phyloP scores from a whole-genome alignment of 2,888 invertebrate species.

The Apoderus coryli region DNA sequence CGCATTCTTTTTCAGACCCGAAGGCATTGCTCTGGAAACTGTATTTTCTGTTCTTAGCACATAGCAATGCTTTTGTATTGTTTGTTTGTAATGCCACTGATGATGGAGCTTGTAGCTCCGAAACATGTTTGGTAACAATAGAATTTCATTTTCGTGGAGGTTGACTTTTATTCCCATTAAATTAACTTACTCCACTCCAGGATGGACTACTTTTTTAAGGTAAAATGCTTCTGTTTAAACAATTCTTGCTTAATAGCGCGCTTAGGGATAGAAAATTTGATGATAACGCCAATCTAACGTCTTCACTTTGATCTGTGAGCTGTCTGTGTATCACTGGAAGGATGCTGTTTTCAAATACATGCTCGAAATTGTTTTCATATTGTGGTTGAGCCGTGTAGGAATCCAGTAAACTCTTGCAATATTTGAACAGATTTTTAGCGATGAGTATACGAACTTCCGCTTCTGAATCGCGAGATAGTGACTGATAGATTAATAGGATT shows the following conservation, averaged over 20 bases:
- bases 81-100: no score
- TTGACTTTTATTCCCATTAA: conserved; percentile 21
- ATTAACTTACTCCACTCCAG: conserved; percentile 24
- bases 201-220: conserved; percentile 25
- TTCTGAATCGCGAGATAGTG: conserved; percentile 23
- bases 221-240: conserved; percentile 25
- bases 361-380: conserved; percentile 22
- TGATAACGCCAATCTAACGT: conserved; percentile 25
- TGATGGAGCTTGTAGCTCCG: no score
- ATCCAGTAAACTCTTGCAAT: conserved; percentile 20
- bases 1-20: no score
- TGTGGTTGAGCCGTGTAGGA: conserved; percentile 18
- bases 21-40: conserved; percentile 25
- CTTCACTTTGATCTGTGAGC: conserved; percentile 21
- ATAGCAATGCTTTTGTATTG: no score
- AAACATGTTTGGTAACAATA: no score
- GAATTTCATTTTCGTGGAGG: no score
- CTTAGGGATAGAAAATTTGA: conserved; percentile 23
- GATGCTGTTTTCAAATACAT: conserved; percentile 23
- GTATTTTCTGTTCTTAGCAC: conserved; percentile 22
- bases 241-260: conserved; percentile 21
- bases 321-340: conserved; percentile 23
- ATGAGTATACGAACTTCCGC: conserved; percentile 23
- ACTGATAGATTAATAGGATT: conserved; percentile 23
- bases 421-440: conserved; percentile 23